These are phyloP conservation scores for Augiades crinisus DNA, from an alignment of 2,888 invertebrate species.

Conservation along the genomic window DNA sequence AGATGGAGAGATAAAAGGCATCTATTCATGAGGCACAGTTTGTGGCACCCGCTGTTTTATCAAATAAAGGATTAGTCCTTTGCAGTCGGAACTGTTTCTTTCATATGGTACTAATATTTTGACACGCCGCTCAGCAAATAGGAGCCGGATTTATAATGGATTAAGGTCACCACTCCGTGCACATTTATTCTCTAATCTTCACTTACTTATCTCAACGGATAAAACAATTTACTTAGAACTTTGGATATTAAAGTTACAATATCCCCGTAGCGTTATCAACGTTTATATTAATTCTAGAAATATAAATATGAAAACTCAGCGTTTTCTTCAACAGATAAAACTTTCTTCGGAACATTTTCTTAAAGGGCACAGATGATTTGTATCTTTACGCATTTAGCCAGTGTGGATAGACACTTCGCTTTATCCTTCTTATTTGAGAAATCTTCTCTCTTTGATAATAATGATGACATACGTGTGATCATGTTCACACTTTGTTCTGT, in stretches of 20 bases:
- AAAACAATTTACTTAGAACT: slow-evolving; percentile 27
- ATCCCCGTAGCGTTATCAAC: slow-evolving; percentile 28
- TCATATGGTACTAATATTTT: slow-evolving; percentile 71
- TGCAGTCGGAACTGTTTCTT: slow-evolving; percentile 57
- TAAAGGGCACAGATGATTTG: too few relatives aligned
- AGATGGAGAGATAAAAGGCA: slow-evolving; percentile 70
- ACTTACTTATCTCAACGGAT: slow-evolving; percentile 36
- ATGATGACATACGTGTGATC: too few relatives aligned
- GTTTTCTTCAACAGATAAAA: neutral
- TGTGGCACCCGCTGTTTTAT: slow-evolving; percentile 77
- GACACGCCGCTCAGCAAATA: slow-evolving; percentile 66
- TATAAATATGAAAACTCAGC: neutral
- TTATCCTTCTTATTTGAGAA: too few relatives aligned
- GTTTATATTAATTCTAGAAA: slow-evolving; percentile 1
- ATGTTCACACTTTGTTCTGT: too few relatives aligned
- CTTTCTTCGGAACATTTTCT: too few relatives aligned
- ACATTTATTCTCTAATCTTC: slow-evolving; percentile 44
- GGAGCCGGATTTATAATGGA: slow-evolving; percentile 51
- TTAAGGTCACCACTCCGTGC: slow-evolving; percentile 52
- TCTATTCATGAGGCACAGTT: slow-evolving; percentile 65
- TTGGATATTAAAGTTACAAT: slow-evolving; percentile 24
- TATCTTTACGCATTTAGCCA: too few relatives aligned
- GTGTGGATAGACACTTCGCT: too few relatives aligned
- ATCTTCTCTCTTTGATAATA: too few relatives aligned
- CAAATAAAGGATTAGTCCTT: slow-evolving; percentile 72